Conservation (phyloP, 2,113 vertebrate genomes). For the Carassius carassius region DNA sequence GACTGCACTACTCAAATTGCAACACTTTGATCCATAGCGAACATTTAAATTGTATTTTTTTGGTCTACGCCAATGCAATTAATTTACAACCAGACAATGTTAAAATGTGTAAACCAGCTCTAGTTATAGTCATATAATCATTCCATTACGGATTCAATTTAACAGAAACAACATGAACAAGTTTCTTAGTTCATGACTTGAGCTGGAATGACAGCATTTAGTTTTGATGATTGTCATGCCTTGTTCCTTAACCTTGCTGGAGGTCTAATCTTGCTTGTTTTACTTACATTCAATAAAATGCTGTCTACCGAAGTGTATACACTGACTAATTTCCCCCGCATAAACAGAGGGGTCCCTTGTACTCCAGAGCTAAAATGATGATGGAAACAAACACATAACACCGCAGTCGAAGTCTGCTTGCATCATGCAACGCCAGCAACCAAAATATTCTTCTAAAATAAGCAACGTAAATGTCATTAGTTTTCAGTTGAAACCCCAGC, state of each 20-base stretch:
- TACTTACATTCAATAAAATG: constrained; percentile 22
- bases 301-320: constrained; percentile 9
- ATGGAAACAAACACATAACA: constrained; percentile 29
- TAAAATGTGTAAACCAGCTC: background rate
- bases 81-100: background rate
- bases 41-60: background rate
- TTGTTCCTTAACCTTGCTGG: background rate
- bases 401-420: constrained; percentile 17
- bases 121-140: background rate
- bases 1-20: background rate
- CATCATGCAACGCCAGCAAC: constrained; percentile 2
- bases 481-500: constrained; percentile 2
- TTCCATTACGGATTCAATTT: background rate
- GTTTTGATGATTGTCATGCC: constrained; percentile 17
- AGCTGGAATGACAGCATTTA: constrained; percentile 1
- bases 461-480: background rate
- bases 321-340: constrained; percentile 9
- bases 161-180: constrained; percentile 12
- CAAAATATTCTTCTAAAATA: background rate
- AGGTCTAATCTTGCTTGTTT: constrained; percentile 20
- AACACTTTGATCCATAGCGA: background rate
- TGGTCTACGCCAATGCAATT: background rate
- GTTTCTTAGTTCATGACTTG: background rate
- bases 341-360: constrained; percentile 35
- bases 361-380: constrained; percentile 16